Percentiles rank a stretch among this genome's conserved stretches.
Conservation (phyloP, 2,797 vertebrate genomes). For the Dendrocincla tyrannina region DNA sequence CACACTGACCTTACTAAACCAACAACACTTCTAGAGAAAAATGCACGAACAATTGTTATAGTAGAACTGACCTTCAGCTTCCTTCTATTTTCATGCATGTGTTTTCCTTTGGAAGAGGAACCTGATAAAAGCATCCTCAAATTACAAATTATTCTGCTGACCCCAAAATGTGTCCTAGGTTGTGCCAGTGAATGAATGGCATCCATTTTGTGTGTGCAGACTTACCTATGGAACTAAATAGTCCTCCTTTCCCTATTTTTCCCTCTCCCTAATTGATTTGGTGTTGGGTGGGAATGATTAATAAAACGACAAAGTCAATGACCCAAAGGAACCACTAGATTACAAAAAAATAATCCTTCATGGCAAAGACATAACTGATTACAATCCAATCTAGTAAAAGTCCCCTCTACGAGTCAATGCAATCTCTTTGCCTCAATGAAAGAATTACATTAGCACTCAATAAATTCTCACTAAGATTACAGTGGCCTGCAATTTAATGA, state of each 20-base stretch:
- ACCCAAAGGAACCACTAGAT: constrained; percentile 73
- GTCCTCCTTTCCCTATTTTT: not conserved
- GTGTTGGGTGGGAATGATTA: constrained; percentile 68
- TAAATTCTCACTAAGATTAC: constrained; percentile 79
- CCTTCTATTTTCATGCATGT: not conserved
- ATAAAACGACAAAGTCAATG: constrained; percentile 75
- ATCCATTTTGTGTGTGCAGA: not conserved
- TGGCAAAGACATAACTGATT: constrained; percentile 77
- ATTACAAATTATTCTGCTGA: not conserved
- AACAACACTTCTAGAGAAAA: not conserved
- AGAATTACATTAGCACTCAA: constrained; percentile 80
- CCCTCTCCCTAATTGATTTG: constrained; percentile 20
- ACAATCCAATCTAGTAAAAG: constrained; percentile 82
- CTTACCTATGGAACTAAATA: not conserved
- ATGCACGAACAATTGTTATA: not conserved
- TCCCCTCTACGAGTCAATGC: constrained; percentile 75
- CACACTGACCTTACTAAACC: not conserved
- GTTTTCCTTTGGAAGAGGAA: not conserved
- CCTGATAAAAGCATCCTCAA: not conserved
- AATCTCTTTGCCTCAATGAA: constrained; percentile 76
- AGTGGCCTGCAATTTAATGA: constrained; percentile 77
- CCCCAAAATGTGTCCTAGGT: not conserved
- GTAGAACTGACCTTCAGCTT: not conserved
- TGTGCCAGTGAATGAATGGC: not conserved
- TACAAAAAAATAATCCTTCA: constrained; percentile 70